Evolutionary conservation across 35 echinoderm and acorn worm genomes (phyloP), one percentile per base, ranked within the genome.

Genomic region (Stichopus chloronotus): DNA sequence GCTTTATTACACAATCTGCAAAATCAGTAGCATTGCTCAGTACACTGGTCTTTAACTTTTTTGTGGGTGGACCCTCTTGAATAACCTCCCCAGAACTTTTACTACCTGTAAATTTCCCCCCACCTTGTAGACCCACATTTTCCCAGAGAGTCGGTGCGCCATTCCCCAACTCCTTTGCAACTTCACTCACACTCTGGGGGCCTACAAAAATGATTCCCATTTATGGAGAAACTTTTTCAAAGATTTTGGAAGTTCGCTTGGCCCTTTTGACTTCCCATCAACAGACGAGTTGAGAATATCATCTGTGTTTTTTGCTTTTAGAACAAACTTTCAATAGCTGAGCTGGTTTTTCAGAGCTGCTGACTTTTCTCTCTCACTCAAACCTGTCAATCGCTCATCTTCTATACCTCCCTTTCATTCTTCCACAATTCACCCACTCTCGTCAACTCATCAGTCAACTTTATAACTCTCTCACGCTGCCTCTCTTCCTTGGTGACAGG

Each of bases 391-490:
- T n/a, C 1, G 2, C 9, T 22, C 77, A 22, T 78, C 76, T n/a
- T n/a, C n/a, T n/a, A n/a, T 55, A 87, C 2, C 56, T 87, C 55
- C 14, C 23, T 87, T 55, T 14, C 84, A 87, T 55, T 87, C 56
- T 9, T 56, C 84, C 84, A 87, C 84, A 87, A 87, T 63, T 55
- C 84, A 57, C 84, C 55, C 56, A 19, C 84, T 21, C 55, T 5
- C 14, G 5, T 63, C 16, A 87, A 25, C 43, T 87, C 84, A 87
- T 11, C 56, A 21, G 84, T 56, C 84, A 87, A 56, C 56, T 52
- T 56, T 0, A 19, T 17, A 9, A 20, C 8, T 55, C 84, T 57
- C 84, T 87, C 84, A 55, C 17, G 53, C 55, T 87, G 9, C 4
- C 84, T 20, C 16, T n/a, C 43, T 20, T 13, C 55, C 58, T 17